These are phyloP conservation scores for Sebastolobus altivelis DNA, from an alignment of 2,797 vertebrate species.

Conservation along the genomic window DNA sequence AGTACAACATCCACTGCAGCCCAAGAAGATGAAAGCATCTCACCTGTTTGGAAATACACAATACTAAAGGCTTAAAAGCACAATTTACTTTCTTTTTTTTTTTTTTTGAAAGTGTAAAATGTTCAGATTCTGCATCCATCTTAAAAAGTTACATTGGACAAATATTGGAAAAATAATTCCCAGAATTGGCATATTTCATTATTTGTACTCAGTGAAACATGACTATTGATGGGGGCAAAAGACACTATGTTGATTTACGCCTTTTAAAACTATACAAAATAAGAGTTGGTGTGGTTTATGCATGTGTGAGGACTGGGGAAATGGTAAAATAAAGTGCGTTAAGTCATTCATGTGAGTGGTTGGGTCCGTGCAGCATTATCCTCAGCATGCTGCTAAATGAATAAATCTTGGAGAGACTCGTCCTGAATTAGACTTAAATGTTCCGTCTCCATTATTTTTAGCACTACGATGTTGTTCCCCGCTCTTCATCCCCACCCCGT, in stretches of 20 bases:
- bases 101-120: background rate
- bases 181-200: conserved; percentile 18
- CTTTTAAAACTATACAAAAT: conserved; percentile 33
- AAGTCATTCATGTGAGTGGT: conserved; percentile 55
- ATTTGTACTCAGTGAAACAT: background rate
- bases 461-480: conserved; percentile 19
- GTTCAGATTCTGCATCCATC: background rate
- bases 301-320: background rate
- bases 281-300: background rate
- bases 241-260: background rate
- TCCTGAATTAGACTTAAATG: conserved; percentile 52
- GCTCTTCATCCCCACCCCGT: conserved; percentile 24
- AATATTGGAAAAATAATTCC: conserved; percentile 8
- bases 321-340: conserved; percentile 53
- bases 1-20: conserved; percentile 20
- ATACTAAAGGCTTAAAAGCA: conserved; percentile 16
- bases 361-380: conserved; percentile 35
- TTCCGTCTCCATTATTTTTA: conserved; percentile 52
- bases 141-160: conserved; percentile 10
- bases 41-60: conserved; percentile 21
- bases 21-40: conserved; percentile 2
- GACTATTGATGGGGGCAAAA: conserved; percentile 17
- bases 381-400: conserved; percentile 40
- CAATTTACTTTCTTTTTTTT: background rate
- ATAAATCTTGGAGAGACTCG: conserved; percentile 33